A percentile compares a stretch with the other conserved stretches of the same genome.
These are phyloP conservation scores for Sebastolobus altivelis DNA, from an alignment of 2,797 vertebrate genomes.

Conservation along the genomic window DNA sequence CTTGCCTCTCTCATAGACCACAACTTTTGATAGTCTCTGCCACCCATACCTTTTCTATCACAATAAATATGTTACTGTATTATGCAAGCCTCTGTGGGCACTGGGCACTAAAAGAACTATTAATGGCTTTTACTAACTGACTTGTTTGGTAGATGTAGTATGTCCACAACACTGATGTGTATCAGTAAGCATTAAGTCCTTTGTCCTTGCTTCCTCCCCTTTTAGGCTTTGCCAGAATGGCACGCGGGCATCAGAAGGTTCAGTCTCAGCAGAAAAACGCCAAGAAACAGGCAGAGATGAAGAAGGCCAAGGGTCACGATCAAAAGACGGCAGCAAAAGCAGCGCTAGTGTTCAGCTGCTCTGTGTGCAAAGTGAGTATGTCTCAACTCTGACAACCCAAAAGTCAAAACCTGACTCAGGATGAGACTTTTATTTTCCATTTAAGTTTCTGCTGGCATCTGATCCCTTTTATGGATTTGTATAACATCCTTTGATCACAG, in stretches of 20 bases:
- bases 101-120: background rate
- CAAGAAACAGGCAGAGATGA: constrained; percentile 95
- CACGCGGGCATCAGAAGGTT: constrained; percentile 96
- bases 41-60: background rate
- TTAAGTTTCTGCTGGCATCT: background rate
- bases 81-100: background rate
- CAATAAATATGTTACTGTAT: background rate
- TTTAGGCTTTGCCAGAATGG: constrained; percentile 82
- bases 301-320: constrained; percentile 96
- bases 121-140: background rate
- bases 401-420: background rate
- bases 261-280: constrained; percentile 97
- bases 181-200: background rate
- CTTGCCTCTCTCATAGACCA: background rate
- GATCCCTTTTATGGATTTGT: background rate
- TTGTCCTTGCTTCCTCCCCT: background rate
- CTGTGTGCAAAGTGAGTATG: constrained; percentile 77
- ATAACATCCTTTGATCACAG: background rate
- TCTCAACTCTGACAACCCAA: background rate
- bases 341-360: constrained; percentile 92
- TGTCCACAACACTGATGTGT: background rate
- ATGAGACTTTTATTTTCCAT: background rate
- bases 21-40: background rate
- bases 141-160: constrained; percentile 1
- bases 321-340: constrained; percentile 96